phyloP scores from a whole-genome alignment of 2,113 vertebrate species.

The Brachyhypopomus gauderio region DNA sequence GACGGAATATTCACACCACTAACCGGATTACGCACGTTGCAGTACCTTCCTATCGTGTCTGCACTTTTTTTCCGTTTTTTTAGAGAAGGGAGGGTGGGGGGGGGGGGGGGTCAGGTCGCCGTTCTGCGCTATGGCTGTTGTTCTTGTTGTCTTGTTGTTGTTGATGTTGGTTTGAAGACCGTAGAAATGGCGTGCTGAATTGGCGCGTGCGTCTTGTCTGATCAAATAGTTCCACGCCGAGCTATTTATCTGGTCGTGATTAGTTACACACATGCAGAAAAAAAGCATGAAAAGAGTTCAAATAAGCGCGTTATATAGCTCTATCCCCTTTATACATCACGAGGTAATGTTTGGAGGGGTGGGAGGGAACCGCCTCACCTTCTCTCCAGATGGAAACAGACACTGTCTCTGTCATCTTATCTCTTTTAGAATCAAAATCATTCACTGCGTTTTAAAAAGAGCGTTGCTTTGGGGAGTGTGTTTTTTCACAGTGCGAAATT shows the following conservation, averaged over 20 bases:
- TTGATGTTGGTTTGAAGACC: constrained; percentile 26
- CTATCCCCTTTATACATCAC: constrained; percentile 36
- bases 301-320: constrained; percentile 66
- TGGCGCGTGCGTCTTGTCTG: constrained; percentile 76
- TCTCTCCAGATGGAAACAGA: constrained; percentile 52
- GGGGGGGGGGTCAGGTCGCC: too few species aligned
- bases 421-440: constrained; percentile 27
- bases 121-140: neutral
- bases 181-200: constrained; percentile 58
- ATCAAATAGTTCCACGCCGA: constrained; percentile 79
- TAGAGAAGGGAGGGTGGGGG: too few species aligned
- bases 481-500: neutral
- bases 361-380: neutral
- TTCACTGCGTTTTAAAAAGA: neutral
- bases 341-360: constrained; percentile 11
- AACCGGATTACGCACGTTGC: constrained; percentile 61
- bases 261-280: constrained; percentile 82
- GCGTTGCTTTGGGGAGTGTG: neutral
- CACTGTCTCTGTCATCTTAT: constrained; percentile 52
- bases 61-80: constrained; percentile 14
- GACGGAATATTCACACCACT: constrained; percentile 46
- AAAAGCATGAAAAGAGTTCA: constrained; percentile 61
- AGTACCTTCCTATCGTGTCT: constrained; percentile 59
- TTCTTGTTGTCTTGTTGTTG: neutral
- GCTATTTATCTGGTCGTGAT: constrained; percentile 85